phyloP scores from a whole-genome alignment of 2,113 vertebrate genomes.

The Bostrychus sinensis region DNA sequence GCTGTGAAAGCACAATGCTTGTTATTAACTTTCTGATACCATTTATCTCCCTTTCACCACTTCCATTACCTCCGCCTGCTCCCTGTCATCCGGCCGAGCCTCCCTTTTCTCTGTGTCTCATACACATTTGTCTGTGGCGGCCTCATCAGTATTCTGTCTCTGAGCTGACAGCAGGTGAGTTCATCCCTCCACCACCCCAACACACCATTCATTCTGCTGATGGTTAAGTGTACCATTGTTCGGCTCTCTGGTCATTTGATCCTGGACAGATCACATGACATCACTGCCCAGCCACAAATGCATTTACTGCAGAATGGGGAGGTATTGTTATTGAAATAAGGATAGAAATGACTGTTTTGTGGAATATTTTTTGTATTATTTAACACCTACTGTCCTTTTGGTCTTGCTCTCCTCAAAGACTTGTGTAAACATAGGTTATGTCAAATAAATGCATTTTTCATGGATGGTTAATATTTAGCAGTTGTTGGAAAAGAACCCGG shows the following conservation, averaged over 20 bases:
- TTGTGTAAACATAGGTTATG: too few relatives aligned
- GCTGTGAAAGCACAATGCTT: conserved; percentile 55
- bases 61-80: conserved; percentile 47
- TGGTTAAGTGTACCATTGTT: conserved; percentile 29
- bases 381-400: too few relatives aligned
- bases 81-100: conserved; percentile 45
- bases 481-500: too few relatives aligned
- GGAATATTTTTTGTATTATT: too few relatives aligned
- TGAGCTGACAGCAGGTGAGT: conserved; percentile 43
- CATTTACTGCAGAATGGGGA: conserved; percentile 22
- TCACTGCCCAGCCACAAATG: conserved; percentile 8
- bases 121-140: conserved; percentile 47
- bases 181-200: conserved; percentile 19
- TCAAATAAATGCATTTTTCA: not conserved
- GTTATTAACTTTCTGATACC: conserved; percentile 63
- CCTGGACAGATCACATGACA: conserved; percentile 5
- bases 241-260: conserved; percentile 31
- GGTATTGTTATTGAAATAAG: conserved; percentile 24
- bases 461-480: too few relatives aligned
- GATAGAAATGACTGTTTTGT: not conserved
- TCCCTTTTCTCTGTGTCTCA: conserved; percentile 30
- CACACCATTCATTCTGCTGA: conserved; percentile 27
- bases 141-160: conserved; percentile 54
- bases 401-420: too few relatives aligned
- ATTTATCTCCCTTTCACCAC: conserved; percentile 64